These are phyloP conservation scores for Yponomeuta cagnagella DNA, from an alignment of 2,888 invertebrate species.

Conservation along the genomic window DNA sequence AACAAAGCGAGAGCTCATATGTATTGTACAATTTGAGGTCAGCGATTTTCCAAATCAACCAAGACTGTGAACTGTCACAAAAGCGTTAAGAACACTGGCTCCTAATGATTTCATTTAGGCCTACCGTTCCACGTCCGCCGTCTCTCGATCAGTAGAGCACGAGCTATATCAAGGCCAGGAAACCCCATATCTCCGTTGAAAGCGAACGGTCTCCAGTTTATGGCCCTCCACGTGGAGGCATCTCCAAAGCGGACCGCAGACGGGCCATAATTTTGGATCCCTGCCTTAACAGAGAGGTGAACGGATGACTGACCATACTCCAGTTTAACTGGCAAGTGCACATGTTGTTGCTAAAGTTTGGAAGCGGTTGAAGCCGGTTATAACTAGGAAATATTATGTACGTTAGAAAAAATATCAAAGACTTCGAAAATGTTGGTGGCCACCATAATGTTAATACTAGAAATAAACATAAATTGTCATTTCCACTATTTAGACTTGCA, in stretches of 20 bases:
- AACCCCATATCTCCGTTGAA: background rate
- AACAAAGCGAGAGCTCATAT: background rate
- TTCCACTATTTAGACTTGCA: too few species aligned
- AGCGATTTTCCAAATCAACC: too few species aligned
- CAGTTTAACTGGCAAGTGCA: conserved; percentile 26
- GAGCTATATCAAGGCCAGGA: background rate
- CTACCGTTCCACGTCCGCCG: background rate
- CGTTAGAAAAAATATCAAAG: too few species aligned
- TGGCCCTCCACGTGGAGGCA: conserved; percentile 51
- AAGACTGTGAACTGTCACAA: too few species aligned
- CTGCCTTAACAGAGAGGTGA: conserved; percentile 50
- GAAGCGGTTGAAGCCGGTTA: background rate
- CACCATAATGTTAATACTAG: too few species aligned
- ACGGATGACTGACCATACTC: conserved; percentile 41
- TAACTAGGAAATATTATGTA: too few species aligned
- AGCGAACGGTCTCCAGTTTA: background rate
- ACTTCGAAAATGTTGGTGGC: too few species aligned
- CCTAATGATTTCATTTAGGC: too few species aligned
- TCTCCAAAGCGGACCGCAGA: conserved; percentile 44
- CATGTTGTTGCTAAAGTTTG: background rate
- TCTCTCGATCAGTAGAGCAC: background rate
- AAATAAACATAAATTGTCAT: too few species aligned
- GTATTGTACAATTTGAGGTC: too few species aligned
- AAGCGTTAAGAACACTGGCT: too few species aligned
- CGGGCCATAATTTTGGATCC: conserved; percentile 65